Evolutionary conservation across 2,797 vertebrate genomes (phyloP), one percentile per base, ranked within the genome.

Genomic region (Geotrypetes seraphini): DNA sequence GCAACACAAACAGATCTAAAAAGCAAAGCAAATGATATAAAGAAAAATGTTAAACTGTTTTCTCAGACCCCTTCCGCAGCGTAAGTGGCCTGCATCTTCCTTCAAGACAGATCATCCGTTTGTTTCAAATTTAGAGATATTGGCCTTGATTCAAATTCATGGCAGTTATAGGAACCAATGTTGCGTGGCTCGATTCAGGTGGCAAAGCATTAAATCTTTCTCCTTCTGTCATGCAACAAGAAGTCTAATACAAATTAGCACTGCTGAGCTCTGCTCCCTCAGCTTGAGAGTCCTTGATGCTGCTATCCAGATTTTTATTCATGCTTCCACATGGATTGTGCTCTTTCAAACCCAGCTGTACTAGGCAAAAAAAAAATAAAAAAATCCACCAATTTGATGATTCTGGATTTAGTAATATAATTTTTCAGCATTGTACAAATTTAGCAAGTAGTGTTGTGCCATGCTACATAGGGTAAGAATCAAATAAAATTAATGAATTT

Each of bases 131-230:
- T 81, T 81, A 76, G 73, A 82, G 78, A 81, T 82, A 79, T 73
- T 77, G 80, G 75, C 79, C 78, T 81, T 73, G 69, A 82, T 79
- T 81, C 75, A 82, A 82, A 81, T 83, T 78, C 76, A 82, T 75
- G 78, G 81, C 76, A 80, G 78, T 83, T 79, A 78, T 67, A 83
- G 75, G 79, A 83, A 79, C 71, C 79, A 79, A 76, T 78, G 76
- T 81, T 81, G 79, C 74, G 69, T 79, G 69, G 71, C 73, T 73
- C 79, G 80, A 78, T 83, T 82, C 81, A 83, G 80, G 80, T 81
- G 78, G 80, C 75, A 80, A n/a, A 83, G 79, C 78, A 83, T 83
- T 83, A 83, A 83, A 84, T 84, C 81, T 81, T 81, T 80, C 80
- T 78, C 73, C 66, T 68, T 78, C 80, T 83, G 80, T 84, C 80